Conservation (phyloP, 2,888 invertebrate species). For the Dryobota labecula region DNA sequence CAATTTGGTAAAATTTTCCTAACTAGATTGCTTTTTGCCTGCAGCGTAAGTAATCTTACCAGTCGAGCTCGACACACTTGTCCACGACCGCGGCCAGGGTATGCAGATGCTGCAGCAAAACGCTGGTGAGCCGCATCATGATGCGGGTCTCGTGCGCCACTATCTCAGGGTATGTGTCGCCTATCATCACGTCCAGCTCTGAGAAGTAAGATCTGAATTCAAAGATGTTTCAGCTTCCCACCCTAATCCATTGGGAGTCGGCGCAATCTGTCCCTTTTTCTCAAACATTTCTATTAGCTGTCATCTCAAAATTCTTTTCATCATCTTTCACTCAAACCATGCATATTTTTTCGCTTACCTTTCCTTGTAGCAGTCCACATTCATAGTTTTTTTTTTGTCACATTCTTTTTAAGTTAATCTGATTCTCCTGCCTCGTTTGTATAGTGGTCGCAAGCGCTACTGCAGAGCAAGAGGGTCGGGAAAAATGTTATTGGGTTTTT, state of each 20-base stretch:
- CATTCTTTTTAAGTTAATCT: not conserved
- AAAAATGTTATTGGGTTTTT: no score
- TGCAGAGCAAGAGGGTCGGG: no score
- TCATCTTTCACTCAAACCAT: not conserved
- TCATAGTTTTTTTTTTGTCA: not conserved
- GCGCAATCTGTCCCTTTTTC: not conserved
- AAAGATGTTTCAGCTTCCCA: not conserved
- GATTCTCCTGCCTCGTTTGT: no score
- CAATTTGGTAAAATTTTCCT: no score
- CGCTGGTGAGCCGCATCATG: constrained; percentile 92
- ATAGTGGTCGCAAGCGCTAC: no score
- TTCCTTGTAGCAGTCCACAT: not conserved
- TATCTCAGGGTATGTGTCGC: constrained; percentile 95
- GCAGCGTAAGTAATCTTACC: no score
- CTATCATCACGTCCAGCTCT: constrained; percentile 94
- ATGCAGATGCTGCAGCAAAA: constrained; percentile 91
- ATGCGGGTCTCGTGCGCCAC: constrained; percentile 95
- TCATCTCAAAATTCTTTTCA: not conserved
- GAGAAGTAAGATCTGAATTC: not conserved
- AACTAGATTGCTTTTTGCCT: no score
- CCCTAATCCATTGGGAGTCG: no score
- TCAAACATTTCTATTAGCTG: not conserved
- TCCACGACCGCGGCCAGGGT: constrained; percentile 90
- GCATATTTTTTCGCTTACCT: not conserved
- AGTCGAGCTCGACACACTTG: constrained; percentile 92